Conservation (phyloP, 2,888 invertebrate species). For the Linnaemya tessellans region DNA sequence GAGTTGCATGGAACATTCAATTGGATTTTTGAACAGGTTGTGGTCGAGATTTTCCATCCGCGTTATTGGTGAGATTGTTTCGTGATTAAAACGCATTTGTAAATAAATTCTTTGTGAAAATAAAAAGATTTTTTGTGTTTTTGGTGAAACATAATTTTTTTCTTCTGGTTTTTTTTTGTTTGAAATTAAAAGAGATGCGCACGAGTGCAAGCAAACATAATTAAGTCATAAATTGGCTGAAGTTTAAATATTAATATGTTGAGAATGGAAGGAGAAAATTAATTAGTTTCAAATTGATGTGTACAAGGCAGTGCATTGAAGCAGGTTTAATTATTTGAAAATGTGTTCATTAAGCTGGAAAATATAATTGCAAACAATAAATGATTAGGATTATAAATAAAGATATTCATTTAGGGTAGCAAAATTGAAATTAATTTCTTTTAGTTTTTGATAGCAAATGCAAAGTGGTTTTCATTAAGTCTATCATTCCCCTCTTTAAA, state of each 20-base stretch:
- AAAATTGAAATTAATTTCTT: too few relatives aligned
- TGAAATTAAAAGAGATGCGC: background rate
- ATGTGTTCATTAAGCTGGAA: background rate
- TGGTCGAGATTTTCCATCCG: slow-evolving; percentile 24
- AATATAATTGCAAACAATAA: slow-evolving; percentile 2
- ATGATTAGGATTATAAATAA: background rate
- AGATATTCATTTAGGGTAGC: background rate
- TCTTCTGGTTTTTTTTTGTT: background rate
- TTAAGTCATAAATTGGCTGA: slow-evolving; percentile 48
- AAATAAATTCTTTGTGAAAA: slow-evolving; percentile 16
- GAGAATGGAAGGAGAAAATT: background rate
- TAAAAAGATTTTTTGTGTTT: slow-evolving; percentile 30
- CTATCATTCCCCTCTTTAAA: too few relatives aligned
- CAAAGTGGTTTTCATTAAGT: too few relatives aligned
- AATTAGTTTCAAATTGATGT: slow-evolving; percentile 37
- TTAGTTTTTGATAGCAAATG: too few relatives aligned
- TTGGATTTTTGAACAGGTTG: slow-evolving; percentile 61
- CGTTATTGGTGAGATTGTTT: slow-evolving; percentile 42
- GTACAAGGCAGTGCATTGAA: background rate
- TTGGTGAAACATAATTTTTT: background rate
- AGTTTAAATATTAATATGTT: slow-evolving; percentile 32
- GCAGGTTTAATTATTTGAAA: background rate
- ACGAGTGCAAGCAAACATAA: slow-evolving; percentile 22
- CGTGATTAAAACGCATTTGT: slow-evolving; percentile 62
- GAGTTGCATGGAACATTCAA: slow-evolving; percentile 33